Conservation (phyloP, 2,113 vertebrate genomes). For the Erpornis zantholeuca region DNA sequence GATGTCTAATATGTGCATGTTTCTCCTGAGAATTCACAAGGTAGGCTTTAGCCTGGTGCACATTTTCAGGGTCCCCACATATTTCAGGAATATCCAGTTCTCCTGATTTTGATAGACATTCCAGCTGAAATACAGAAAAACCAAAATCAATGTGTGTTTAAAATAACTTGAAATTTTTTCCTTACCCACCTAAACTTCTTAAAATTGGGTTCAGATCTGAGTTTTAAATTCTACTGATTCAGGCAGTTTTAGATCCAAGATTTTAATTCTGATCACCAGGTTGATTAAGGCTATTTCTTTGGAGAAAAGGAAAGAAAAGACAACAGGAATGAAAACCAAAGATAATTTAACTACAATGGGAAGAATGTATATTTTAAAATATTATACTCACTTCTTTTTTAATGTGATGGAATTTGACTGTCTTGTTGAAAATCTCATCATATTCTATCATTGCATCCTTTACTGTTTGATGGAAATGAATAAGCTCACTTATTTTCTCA, state of each 20-base stretch:
- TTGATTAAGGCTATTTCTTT: not conserved
- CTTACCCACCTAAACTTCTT: not conserved
- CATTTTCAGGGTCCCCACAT: conserved; percentile 20
- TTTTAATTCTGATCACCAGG: not conserved
- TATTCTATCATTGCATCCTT: conserved; percentile 76
- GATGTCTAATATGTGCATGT: conserved; percentile 68
- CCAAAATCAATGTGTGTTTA: not conserved
- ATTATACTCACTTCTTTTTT: conserved; percentile 76
- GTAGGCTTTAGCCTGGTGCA: conserved; percentile 39
- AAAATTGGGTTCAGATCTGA: not conserved
- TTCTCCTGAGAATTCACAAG: conserved; percentile 70
- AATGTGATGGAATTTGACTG: conserved; percentile 79
- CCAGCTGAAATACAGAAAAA: conserved; percentile 64
- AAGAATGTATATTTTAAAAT: not conserved
- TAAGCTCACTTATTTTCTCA: conserved; percentile 76
- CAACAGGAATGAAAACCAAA: not conserved
- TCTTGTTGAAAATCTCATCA: conserved; percentile 77
- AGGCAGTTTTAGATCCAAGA: not conserved
- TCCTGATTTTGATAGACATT: conserved; percentile 70
- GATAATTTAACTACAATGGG: not conserved
- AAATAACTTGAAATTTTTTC: not conserved
- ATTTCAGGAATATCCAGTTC: conserved; percentile 60
- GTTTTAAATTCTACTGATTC: not conserved
- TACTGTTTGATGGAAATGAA: conserved; percentile 75
- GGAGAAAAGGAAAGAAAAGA: not conserved